Evolutionary conservation across 2,797 vertebrate genomes (phyloP).

Genomic region (Poeciliopsis paucimaculata): DNA sequence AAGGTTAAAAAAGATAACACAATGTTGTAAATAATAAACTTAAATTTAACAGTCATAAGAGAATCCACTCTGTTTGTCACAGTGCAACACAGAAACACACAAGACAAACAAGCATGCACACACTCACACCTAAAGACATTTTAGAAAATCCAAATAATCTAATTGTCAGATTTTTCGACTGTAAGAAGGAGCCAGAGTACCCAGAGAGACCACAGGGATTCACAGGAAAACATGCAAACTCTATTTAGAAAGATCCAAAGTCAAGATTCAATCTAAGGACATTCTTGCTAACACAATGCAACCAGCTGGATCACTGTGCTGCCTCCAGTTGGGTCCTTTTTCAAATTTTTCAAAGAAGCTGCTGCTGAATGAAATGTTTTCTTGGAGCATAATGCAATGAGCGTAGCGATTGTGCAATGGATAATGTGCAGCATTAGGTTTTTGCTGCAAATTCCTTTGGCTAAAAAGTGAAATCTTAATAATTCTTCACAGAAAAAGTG

Average conservation of each 20-base stretch:
- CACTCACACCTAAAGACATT: no score
- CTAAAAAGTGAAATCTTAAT: neutral
- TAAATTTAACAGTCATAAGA: neutral
- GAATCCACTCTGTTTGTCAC: neutral
- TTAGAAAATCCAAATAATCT: no score
- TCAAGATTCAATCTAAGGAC: neutral
- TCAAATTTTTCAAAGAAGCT: neutral
- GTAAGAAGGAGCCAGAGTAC: no score
- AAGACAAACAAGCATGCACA: no score
- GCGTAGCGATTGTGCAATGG: neutral
- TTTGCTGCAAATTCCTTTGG: neutral
- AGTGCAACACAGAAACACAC: no score
- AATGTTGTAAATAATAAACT: no score
- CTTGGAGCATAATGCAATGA: neutral
- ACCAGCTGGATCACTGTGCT: neutral
- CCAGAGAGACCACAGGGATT: no score
- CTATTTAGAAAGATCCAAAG: neutral
- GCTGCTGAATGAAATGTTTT: neutral
- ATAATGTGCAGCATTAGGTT: neutral
- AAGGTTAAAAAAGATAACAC: neutral
- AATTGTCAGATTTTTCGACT: no score
- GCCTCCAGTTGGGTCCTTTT: no score
- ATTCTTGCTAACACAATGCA: neutral
- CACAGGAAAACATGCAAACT: neutral
- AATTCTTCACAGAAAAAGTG: neutral